Evolutionary conservation across 2,888 invertebrate genomes (phyloP).

Genomic region (Stenurella melanura): DNA sequence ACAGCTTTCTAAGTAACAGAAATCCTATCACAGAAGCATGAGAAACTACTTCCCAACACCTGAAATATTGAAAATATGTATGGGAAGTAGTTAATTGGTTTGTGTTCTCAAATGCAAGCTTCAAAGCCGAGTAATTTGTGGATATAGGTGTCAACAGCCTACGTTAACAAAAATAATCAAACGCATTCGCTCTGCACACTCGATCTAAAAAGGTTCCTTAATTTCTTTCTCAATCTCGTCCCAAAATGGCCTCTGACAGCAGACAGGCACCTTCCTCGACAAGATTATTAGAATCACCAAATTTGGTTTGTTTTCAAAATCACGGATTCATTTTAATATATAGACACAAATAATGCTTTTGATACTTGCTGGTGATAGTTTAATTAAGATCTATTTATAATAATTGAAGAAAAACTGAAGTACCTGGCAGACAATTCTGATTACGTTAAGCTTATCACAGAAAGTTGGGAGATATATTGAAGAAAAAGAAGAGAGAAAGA

Average conservation of each 20-base stretch:
- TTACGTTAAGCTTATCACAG: slow-evolving; percentile 33
- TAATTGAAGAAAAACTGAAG: slow-evolving; percentile 44
- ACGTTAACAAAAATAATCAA: slow-evolving; percentile 35
- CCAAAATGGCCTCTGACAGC: slow-evolving; percentile 53
- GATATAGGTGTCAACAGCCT: slow-evolving; percentile 36
- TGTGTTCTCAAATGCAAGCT: neutral
- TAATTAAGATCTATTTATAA: slow-evolving; percentile 53
- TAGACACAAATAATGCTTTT: slow-evolving; percentile 46
- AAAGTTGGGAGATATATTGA: slow-evolving; percentile 45
- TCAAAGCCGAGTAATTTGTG: slow-evolving; percentile 4
- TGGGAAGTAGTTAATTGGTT: neutral
- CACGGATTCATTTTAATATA: slow-evolving; percentile 41
- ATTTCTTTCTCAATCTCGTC: slow-evolving; percentile 54
- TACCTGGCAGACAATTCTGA: slow-evolving; percentile 45
- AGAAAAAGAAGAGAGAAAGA: slow-evolving; percentile 46
- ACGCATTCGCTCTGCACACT: slow-evolving; percentile 39
- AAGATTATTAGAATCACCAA: slow-evolving; percentile 24
- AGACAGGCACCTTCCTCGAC: slow-evolving; percentile 48
- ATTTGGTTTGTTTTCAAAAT: neutral
- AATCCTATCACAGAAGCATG: slow-evolving; percentile 2
- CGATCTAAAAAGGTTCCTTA: slow-evolving; percentile 37
- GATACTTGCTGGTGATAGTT: slow-evolving; percentile 64
- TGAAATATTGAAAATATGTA: neutral
- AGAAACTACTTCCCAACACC: neutral
- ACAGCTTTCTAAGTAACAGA: neutral